A percentile compares a stretch with the other conserved stretches of the same genome.
Conservation (phyloP, 2,113 vertebrate genomes). For the Bufo bufo region DNA sequence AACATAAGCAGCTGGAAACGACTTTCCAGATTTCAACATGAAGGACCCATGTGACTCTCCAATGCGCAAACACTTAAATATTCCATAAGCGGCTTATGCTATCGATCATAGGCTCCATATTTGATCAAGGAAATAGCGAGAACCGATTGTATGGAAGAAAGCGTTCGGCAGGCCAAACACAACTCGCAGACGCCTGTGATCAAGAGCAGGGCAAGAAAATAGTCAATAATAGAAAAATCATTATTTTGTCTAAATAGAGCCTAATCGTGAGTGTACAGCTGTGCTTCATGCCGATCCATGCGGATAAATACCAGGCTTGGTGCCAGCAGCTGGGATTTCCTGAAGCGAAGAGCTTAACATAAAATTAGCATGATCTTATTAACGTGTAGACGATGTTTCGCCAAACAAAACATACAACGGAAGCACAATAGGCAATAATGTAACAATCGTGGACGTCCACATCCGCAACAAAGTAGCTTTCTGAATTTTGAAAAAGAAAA, state of each 20-base stretch:
- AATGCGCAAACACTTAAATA: constrained; percentile 3
- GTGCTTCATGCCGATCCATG: constrained; percentile 53
- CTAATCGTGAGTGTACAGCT: constrained; percentile 57
- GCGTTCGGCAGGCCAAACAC: background rate
- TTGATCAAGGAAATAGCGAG: background rate
- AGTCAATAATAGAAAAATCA: constrained; percentile 59
- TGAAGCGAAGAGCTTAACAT: constrained; percentile 57
- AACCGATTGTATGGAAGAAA: background rate
- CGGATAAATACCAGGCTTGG: constrained; percentile 57
- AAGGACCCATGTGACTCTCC: background rate
- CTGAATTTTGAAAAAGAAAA: background rate
- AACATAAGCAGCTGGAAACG: background rate
- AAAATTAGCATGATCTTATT: constrained; percentile 58
- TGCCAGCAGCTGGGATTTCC: constrained; percentile 57
- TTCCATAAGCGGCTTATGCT: background rate
- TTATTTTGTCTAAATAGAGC: constrained; percentile 59
- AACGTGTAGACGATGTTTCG: constrained; percentile 41
- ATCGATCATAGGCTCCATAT: background rate
- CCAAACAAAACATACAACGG: constrained; percentile 54
- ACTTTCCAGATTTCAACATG: background rate
- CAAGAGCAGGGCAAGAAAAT: constrained; percentile 28
- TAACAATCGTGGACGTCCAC: background rate
- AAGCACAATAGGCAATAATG: constrained; percentile 48
- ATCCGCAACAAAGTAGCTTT: background rate
- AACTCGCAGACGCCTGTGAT: constrained; percentile 10